A percentile compares a stretch with the other conserved stretches of the same genome.
Conservation (phyloP, 2,797 vertebrate genomes). For the Lepilemur septentrionalis region DNA sequence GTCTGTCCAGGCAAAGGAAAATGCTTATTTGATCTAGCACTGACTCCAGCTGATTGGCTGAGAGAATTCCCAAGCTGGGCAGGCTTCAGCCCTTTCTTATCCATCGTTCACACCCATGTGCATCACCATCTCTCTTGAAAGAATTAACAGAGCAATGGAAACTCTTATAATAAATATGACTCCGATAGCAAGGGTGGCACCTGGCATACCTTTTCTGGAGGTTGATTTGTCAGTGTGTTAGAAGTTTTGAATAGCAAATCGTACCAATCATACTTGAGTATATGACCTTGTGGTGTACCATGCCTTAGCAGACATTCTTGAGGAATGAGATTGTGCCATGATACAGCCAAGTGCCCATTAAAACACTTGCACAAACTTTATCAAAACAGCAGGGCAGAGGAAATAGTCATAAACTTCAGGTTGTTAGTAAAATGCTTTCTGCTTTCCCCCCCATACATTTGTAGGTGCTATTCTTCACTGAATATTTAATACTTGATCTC, state of each 20-base stretch:
- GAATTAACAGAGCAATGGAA: slow-evolving; percentile 21
- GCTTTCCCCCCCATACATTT: neutral
- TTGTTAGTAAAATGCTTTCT: neutral
- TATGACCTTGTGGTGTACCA: neutral
- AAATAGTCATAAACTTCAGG: neutral
- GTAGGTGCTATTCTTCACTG: neutral
- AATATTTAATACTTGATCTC: neutral
- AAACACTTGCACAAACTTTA: neutral
- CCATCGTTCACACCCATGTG: neutral
- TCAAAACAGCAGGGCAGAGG: neutral
- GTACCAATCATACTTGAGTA: neutral
- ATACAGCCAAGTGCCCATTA: neutral
- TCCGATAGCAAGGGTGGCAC: neutral
- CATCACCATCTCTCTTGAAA: neutral
- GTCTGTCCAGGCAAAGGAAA: slow-evolving; percentile 9
- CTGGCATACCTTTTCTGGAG: neutral
- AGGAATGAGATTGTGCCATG: neutral
- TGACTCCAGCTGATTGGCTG: neutral
- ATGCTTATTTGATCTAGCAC: slow-evolving; percentile 4
- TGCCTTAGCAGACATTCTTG: neutral
- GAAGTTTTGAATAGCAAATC: neutral
- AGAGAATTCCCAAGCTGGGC: slow-evolving; percentile 25
- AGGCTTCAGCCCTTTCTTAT: neutral
- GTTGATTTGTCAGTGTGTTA: neutral
- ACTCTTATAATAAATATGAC: neutral